Evolutionary conservation across 2,888 invertebrate species (phyloP), one percentile per base, ranked within the genome.

Genomic region (Steromphala cineraria): DNA sequence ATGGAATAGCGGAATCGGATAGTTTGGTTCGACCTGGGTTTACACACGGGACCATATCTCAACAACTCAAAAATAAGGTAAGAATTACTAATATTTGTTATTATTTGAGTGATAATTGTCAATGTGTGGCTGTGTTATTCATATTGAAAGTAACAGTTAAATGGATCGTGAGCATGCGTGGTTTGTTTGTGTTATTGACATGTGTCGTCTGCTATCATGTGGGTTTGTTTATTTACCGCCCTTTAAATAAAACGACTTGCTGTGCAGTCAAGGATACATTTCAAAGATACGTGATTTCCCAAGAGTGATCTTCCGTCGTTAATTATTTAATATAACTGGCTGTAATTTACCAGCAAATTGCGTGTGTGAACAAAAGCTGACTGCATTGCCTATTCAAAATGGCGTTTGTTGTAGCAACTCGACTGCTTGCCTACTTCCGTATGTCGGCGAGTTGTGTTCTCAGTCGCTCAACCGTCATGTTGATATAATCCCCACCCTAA

Each of bases 371-470:
- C 55, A 24, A 76, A n/a, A 24, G 55, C 53, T 46, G 52, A 46
- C 46, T 71, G 36, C 24, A 28, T 79, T 76, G 19, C 28, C 21
- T 80, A 74, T 84, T 67, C 83, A 88, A 87, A 81, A 89, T 89
- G 89, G 89, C 86, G 87, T 87, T 89, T 89, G 90, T 90, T 90
- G 90, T 90, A 90, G 90, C 90, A 90, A 90, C 90, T 85, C 81
- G 76, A 55, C 21, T 24, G 36, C 24, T 31, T 74, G 78, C 76
- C 56, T 62, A 86, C 83, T 88, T 89, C 88, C 88, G 88, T 79
- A 76, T 76, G 53, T 55, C 55, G 76, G 19, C 36, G 28, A 21
- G 53, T n/a, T 24, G 53, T 55, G 24, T 4, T 71, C 71, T 36
- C 71, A 71, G 10, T 19, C 31, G 40, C 71, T 40, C 31, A 71